Conservation (phyloP, 2,888 invertebrate species). For the Tenthredo distinguenda region DNA sequence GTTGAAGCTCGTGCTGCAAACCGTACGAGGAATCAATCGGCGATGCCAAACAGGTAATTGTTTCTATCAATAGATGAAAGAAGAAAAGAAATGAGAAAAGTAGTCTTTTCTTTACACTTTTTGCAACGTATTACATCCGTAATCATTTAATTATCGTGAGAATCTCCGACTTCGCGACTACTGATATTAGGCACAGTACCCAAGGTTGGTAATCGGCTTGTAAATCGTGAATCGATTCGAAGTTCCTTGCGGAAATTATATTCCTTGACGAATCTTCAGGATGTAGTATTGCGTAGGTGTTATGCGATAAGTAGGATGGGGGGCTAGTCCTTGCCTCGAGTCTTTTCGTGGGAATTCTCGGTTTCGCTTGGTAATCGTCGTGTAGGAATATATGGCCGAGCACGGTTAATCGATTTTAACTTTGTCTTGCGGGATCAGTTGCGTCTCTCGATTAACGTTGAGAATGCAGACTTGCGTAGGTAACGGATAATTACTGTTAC, state of each 20-base stretch:
- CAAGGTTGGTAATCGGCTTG: neutral
- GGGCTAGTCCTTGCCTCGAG: conserved; percentile 54
- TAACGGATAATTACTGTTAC: conserved; percentile 46
- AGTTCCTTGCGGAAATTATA: conserved; percentile 45
- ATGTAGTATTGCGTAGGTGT: conserved; percentile 35
- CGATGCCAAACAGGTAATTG: conserved; percentile 64
- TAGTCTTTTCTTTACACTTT: neutral
- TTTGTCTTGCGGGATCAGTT: conserved; percentile 41
- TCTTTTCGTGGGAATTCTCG: conserved; percentile 49
- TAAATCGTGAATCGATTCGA: conserved; percentile 41
- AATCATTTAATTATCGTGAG: conserved; percentile 21
- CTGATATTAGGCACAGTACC: conserved; percentile 4
- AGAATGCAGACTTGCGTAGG: conserved; percentile 11
- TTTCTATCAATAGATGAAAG: neutral
- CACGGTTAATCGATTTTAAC: conserved; percentile 49
- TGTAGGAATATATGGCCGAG: conserved; percentile 22
- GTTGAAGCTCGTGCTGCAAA: conserved; percentile 72
- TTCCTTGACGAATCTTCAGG: conserved; percentile 30
- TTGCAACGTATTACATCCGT: neutral
- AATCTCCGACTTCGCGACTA: neutral
- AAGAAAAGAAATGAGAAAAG: neutral
- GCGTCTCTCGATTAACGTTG: conserved; percentile 28
- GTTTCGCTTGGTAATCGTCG: conserved; percentile 47
- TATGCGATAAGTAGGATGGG: conserved; percentile 37
- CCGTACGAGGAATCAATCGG: conserved; percentile 55